phyloP scores from a whole-genome alignment of 2,888 invertebrate genomes.

The Leptinotarsa haldemani region DNA sequence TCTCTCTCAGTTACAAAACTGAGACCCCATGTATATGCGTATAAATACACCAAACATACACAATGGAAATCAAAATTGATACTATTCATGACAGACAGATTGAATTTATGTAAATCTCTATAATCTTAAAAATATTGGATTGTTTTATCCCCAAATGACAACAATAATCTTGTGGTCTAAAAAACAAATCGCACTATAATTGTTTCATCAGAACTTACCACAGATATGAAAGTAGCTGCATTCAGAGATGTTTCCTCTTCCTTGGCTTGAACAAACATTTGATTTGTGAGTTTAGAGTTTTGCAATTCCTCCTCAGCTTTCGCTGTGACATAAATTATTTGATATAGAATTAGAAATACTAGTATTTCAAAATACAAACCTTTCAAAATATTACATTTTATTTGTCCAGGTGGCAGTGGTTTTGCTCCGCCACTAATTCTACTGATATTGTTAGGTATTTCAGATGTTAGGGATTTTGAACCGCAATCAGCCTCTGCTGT shows the following conservation, averaged over 20 bases:
- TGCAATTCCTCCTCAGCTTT: conserved; percentile 74
- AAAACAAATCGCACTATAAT: conserved; percentile 6
- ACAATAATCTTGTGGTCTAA: not conserved
- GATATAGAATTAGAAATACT: not conserved
- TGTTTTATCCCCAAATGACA: not conserved
- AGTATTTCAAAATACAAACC: conserved; percentile 68
- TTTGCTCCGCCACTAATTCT: conserved; percentile 64
- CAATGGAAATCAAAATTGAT: too few relatives aligned
- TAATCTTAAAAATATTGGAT: too few relatives aligned
- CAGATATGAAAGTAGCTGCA: conserved; percentile 80
- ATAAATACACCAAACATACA: too few relatives aligned
- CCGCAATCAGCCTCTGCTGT: conserved; percentile 54
- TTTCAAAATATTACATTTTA: conserved; percentile 95
- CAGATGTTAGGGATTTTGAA: conserved; percentile 60
- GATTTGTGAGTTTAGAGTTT: conserved; percentile 69
- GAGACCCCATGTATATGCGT: too few relatives aligned
- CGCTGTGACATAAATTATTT: conserved; percentile 65
- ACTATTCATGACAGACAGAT: too few relatives aligned
- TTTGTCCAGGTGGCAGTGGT: conserved; percentile 87
- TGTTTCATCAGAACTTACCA: conserved; percentile 71
- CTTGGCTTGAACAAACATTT: conserved; percentile 69
- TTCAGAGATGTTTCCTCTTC: conserved; percentile 68
- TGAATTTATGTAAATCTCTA: too few relatives aligned
- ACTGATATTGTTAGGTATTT: conserved; percentile 63
- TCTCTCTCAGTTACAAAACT: too few relatives aligned